A percentile compares a stretch with the other conserved stretches of the same genome.
These are phyloP conservation scores for Isoperla grammatica DNA, from an alignment of 2,888 invertebrate genomes.

Conservation along the genomic window DNA sequence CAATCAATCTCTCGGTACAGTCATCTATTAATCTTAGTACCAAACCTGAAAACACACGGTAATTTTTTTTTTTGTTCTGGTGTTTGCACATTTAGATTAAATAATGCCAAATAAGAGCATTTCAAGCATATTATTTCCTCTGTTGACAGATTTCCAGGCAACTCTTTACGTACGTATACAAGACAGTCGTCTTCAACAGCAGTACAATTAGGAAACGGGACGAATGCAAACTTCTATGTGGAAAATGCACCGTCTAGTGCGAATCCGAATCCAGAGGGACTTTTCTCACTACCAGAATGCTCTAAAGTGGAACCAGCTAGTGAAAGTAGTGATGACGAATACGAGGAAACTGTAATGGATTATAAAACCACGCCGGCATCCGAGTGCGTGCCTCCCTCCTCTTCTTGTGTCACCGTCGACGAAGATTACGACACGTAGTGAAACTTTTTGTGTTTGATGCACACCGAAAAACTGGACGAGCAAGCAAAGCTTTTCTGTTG, in stretches of 20 bases:
- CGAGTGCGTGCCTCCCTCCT: not conserved
- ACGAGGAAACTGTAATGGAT: conserved; percentile 15
- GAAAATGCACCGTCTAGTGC: conserved; percentile 12
- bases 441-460: too few relatives aligned
- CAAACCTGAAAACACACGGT: conserved; percentile 1
- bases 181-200: conserved; percentile 1
- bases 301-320: not conserved
- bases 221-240: conserved; percentile 19
- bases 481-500: too few relatives aligned
- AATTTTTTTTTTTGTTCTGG: not conserved
- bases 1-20: not conserved
- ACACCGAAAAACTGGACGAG: too few relatives aligned
- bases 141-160: not conserved
- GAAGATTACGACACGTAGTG: conserved; percentile 27
- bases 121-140: not conserved
- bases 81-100: not conserved
- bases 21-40: not conserved
- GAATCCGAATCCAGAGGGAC: not conserved
- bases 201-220: conserved; percentile 6
- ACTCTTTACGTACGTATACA: not conserved
- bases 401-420: conserved; percentile 12
- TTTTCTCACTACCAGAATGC: too few relatives aligned
- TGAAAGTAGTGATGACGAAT: conserved; percentile 11
- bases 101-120: too few relatives aligned
- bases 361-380: too few relatives aligned